Evolutionary conservation across 1,140 invertebrate species (phyloP).

Genomic region (Eumaeus atala): DNA sequence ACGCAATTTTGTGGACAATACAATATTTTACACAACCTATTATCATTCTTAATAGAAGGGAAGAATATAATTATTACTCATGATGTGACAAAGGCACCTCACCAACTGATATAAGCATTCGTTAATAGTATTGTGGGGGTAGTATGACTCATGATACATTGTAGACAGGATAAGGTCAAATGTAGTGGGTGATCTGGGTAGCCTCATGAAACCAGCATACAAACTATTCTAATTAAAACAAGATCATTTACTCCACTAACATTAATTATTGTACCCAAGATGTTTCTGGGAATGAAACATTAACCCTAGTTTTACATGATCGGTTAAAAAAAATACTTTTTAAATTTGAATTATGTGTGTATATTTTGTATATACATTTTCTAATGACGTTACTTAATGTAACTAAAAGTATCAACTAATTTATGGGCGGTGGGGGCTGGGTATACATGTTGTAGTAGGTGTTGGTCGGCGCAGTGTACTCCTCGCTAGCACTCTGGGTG

Average conservation of each 20-base stretch:
- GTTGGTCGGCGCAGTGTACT: slow-evolving; percentile 36
- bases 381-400: slow-evolving; percentile 15
- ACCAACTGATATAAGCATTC: no score
- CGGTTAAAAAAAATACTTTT: neutral
- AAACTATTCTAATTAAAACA: no score
- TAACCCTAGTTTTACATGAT: neutral
- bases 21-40: no score
- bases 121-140: no score
- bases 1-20: no score
- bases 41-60: no score
- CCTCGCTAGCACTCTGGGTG: slow-evolving; percentile 21
- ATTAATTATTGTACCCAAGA: slow-evolving; percentile 1
- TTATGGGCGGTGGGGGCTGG: slow-evolving; percentile 33
- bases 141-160: no score
- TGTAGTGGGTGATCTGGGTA: no score
- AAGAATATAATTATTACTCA: no score
- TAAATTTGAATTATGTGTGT: neutral
- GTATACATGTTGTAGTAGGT: slow-evolving; percentile 64
- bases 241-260: neutral
- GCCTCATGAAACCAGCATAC: no score
- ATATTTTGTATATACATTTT: slow-evolving; percentile 8
- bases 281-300: neutral
- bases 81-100: no score
- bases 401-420: slow-evolving; percentile 4
- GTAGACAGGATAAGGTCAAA: no score